Base-by-base conservation (phyloP, 2,113 vertebrate genomes). In the Taxidea taxus region DNA sequence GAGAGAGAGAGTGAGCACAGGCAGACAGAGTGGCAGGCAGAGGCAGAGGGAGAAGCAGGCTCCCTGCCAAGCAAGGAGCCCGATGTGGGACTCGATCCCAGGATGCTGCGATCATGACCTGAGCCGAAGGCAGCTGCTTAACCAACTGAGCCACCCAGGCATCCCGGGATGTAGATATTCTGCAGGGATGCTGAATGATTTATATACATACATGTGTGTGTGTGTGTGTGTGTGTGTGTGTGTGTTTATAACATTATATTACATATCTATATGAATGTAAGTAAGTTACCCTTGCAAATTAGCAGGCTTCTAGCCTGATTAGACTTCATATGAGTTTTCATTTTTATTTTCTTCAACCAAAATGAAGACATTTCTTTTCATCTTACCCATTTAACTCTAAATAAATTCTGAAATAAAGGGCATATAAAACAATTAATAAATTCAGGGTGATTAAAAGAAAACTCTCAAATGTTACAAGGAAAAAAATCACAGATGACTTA, bases 371-470 rank as follows among this genome's bases (percentile, higher is more conserved):
- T 49, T 80, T 86, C 15, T 47, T 93, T 75, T 90, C 51, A 2
- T 54, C 37, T 60, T 10, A 87, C n/a, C 6, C 29, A 90, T 51
- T 94, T 87, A 84, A 3, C 20, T 74, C 31, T 82, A 49, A 90
- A 96, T 90, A 90, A 90, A 90, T 56, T 90, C 16, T 94, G 25
- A 84, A 83, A 90, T 70, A 64, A 90, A 94, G 49, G 13, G 18
- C 7, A 31, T 64, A 75, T 51, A 25, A 82, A 97, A 86, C 37
- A 97, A 93, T 56, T 72, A 54, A 72, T 27, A 84, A 91, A 92
- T 11, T 66, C 62, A 85, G 14, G 89, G 15, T 70, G 27, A 82
- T 47, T 20, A 80, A 87, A 92, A 89, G 10, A 72, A 47, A 83
- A 37, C 49, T 92, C 81, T 8, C 29, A 88, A 86, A 77, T 89